Evolutionary conservation across 1,140 invertebrate genomes (phyloP).

Genomic region (Drosophila arizonae): DNA sequence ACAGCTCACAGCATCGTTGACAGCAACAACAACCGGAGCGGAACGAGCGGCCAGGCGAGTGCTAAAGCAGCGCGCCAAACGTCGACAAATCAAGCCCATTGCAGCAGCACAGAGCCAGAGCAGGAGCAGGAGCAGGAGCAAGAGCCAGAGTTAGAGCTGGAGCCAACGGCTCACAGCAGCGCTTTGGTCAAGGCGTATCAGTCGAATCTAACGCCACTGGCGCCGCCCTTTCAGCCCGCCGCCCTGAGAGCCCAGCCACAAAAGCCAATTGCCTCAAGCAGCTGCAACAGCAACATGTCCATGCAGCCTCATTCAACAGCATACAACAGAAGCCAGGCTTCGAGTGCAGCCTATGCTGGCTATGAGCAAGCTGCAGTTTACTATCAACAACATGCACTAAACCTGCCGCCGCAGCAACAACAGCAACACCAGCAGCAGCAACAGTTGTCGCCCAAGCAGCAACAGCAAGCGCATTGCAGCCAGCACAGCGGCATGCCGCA

Average conservation of each 20-base stretch:
- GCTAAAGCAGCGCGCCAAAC: slow-evolving; percentile 24
- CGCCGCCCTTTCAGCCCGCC: slow-evolving; percentile 74
- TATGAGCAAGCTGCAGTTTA: slow-evolving; percentile 75
- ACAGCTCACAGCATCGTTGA: slow-evolving; percentile 33
- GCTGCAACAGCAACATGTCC: slow-evolving; percentile 27
- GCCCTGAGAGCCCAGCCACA: slow-evolving; percentile 50
- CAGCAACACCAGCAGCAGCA: slow-evolving; percentile 48
- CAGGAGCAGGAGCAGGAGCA: too few relatives aligned
- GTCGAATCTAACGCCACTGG: slow-evolving; percentile 75
- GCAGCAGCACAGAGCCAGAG: too few relatives aligned
- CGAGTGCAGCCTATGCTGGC: slow-evolving; percentile 48
- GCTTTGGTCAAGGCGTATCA: slow-evolving; percentile 73
- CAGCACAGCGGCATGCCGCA: slow-evolving; percentile 70
- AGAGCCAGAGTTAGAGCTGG: too few relatives aligned
- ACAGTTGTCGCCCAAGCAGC: slow-evolving; percentile 40
- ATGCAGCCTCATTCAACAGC: slow-evolving; percentile 31
- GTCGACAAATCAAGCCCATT: slow-evolving; percentile 5
- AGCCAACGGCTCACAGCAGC: slow-evolving; percentile 34
- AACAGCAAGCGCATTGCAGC: slow-evolving; percentile 54
- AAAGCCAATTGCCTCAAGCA: slow-evolving; percentile 29
- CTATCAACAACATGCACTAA: slow-evolving; percentile 62
- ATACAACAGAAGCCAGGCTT: slow-evolving; percentile 24
- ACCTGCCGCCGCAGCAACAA: slow-evolving; percentile 47
- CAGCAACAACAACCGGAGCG: slow-evolving; percentile 61
- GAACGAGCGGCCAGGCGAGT: neutral